Evolutionary conservation across 2,888 invertebrate genomes (phyloP).

Genomic region (Troides aeacus): DNA sequence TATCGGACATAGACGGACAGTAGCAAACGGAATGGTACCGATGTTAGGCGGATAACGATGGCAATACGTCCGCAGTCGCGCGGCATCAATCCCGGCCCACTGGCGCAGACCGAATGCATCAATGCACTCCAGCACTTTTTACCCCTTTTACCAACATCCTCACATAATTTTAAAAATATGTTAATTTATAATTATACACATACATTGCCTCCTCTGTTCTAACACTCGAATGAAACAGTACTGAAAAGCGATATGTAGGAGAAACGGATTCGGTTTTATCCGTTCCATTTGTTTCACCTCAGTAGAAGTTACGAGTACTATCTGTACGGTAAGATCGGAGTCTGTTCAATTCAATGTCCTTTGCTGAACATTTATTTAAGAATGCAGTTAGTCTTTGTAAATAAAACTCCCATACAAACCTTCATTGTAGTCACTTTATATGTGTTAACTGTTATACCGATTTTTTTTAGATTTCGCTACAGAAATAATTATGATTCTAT

Average conservation of each 20-base stretch:
- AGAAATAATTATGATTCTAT: too few relatives aligned
- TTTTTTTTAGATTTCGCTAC: too few relatives aligned
- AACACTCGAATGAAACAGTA: not conserved
- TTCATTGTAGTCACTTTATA: not conserved
- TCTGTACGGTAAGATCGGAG: conserved; percentile 16
- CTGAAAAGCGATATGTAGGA: conserved; percentile 3
- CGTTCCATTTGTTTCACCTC: not conserved
- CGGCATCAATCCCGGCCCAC: conserved; percentile 70
- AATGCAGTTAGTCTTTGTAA: conserved; percentile 13
- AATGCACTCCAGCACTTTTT: conserved; percentile 50
- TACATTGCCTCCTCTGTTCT: conserved; percentile 30
- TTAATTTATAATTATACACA: conserved; percentile 10
- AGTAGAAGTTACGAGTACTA: conserved; percentile 12
- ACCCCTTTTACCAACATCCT: not conserved
- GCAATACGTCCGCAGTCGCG: conserved; percentile 68
- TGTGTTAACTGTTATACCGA: too few relatives aligned
- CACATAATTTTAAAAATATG: not conserved
- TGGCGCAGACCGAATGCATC: conserved; percentile 70
- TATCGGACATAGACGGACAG: conserved; percentile 60
- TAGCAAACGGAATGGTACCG: conserved; percentile 63
- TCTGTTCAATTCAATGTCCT: conserved; percentile 21
- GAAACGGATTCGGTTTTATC: not conserved
- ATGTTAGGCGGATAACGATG: conserved; percentile 76
- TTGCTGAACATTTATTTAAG: conserved; percentile 21
- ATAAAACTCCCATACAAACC: not conserved